Percentiles rank a stretch among this genome's conserved stretches.
phyloP scores from a whole-genome alignment of 2,888 invertebrate species.

The Lordiphosa andalusiaca region DNA sequence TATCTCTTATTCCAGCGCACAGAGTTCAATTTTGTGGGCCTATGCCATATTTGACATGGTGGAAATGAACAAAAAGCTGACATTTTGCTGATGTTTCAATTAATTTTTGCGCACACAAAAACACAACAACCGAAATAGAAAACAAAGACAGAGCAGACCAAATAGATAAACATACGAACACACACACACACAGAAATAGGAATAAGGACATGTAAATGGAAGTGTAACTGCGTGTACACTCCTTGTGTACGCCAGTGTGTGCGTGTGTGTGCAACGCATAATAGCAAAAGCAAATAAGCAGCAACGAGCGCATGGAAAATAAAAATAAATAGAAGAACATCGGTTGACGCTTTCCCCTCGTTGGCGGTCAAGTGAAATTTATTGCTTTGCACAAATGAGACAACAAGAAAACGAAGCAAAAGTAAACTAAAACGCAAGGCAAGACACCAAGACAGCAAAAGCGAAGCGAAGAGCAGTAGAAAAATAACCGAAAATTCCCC shows the following conservation, averaged over 20 bases:
- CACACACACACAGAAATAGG: constrained; percentile 36
- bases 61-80: constrained; percentile 22
- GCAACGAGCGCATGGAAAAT: constrained; percentile 56
- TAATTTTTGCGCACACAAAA: constrained; percentile 39
- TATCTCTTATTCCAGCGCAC: constrained; percentile 4
- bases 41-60: constrained; percentile 9
- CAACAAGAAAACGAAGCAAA: constrained; percentile 44
- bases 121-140: constrained; percentile 27
- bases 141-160: constrained; percentile 20
- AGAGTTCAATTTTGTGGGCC: constrained; percentile 2
- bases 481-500: constrained; percentile 63
- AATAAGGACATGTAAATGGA: constrained; percentile 59
- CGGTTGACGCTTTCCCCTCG: constrained; percentile 65
- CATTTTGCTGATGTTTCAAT: constrained; percentile 57
- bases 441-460: constrained; percentile 11
- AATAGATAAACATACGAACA: constrained; percentile 45
- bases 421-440: constrained; percentile 53
- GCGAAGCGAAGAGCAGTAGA: constrained; percentile 36
- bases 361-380: constrained; percentile 72
- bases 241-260: constrained; percentile 8
- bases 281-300: constrained; percentile 59
- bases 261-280: constrained; percentile 36
- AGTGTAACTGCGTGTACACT: constrained; percentile 43
- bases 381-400: constrained; percentile 74
- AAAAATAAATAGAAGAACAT: constrained; percentile 37